Base-by-base conservation (phyloP, 2,888 invertebrate species). In the Catocala sponsa region DNA sequence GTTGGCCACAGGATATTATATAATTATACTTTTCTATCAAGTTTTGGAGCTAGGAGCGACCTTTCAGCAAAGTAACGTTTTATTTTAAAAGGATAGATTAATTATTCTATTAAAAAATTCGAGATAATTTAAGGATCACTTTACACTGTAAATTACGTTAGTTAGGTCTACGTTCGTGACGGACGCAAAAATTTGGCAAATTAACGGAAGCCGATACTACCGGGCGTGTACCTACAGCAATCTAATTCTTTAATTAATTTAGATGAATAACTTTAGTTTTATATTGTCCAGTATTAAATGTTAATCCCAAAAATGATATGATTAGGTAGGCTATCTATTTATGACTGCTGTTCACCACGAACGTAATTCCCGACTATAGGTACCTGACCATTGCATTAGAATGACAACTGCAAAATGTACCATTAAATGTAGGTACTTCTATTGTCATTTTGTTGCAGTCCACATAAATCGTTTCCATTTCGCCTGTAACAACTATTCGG, bases 1-100 rank as follows among this genome's bases (percentile, higher is more conserved):
- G 53, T 62, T 57, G 59, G 57, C 63, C 52, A 51, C 50, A 42
- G 25, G 46, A 12, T 38, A 38, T 32, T 46, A 52, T 41, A 25
- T 25, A 25, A 25, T 10, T 6, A 46, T 35, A 32, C 47, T 33
- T 15, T 35, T 57, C 44, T 44, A 12, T 38, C 38, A 12, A 47
- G 46, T 25, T 32, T 7, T 25, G 25, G 15, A 47, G 32, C 35
- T 47, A 25, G 38, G 32, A n/a, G 46, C 32, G 32, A 52, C 47
- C 46, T 52, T 32, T 47, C 13, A 7, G 43, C 49, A 13, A 56
- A 12, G 41, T 41, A 12, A 58, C 15, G 35, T 38, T 38, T 38
- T 38, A 38, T 15, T 15, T 46, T 46, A 12, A 46, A 9, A 15
- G 15, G 9, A 15, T 13, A 46, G 15, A 46, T 46, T 9, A 15